These are phyloP conservation scores for Doris montereyensis DNA, from an alignment of 2,888 invertebrate genomes.

Conservation along the genomic window DNA sequence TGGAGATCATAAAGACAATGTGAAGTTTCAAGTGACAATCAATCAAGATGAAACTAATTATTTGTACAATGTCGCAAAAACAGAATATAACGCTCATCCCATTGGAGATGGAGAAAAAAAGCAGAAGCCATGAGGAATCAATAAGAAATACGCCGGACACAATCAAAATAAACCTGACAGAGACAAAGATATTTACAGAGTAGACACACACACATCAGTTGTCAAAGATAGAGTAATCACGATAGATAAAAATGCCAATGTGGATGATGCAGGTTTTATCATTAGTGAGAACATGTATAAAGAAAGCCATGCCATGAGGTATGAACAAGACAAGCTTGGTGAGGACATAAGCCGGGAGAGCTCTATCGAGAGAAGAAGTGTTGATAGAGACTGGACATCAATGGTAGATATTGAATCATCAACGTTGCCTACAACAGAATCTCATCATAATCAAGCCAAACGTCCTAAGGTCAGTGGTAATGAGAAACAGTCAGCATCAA, in stretches of 20 bases:
- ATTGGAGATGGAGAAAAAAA: conserved; percentile 32
- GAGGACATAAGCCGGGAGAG: conserved; percentile 45
- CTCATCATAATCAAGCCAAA: not conserved
- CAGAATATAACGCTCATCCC: conserved; percentile 59
- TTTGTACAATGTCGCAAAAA: conserved; percentile 61
- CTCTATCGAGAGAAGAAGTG: conserved; percentile 44
- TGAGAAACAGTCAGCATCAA: not conserved
- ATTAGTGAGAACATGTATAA: conserved; percentile 43
- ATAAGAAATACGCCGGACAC: conserved; percentile 49
- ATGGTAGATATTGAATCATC: conserved; percentile 16
- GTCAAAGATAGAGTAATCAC: conserved; percentile 49
- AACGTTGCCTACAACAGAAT: not conserved
- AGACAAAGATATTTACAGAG: conserved; percentile 49
- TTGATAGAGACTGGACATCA: conserved; percentile 39
- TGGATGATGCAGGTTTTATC: conserved; percentile 41
- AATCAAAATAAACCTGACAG: conserved; percentile 57
- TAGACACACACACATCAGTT: conserved; percentile 50
- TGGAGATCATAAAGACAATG: conserved; percentile 34
- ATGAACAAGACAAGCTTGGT: conserved; percentile 44
- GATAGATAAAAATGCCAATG: conserved; percentile 30
- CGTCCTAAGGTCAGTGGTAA: not conserved
- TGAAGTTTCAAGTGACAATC: conserved; percentile 58
- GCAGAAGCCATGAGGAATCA: not conserved
- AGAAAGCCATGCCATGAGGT: conserved; percentile 46
- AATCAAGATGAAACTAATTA: conserved; percentile 61